Evolutionary conservation across 1,140 invertebrate species (phyloP), one percentile per base, ranked within the genome.

Genomic region (Atopsyche davidsoni): DNA sequence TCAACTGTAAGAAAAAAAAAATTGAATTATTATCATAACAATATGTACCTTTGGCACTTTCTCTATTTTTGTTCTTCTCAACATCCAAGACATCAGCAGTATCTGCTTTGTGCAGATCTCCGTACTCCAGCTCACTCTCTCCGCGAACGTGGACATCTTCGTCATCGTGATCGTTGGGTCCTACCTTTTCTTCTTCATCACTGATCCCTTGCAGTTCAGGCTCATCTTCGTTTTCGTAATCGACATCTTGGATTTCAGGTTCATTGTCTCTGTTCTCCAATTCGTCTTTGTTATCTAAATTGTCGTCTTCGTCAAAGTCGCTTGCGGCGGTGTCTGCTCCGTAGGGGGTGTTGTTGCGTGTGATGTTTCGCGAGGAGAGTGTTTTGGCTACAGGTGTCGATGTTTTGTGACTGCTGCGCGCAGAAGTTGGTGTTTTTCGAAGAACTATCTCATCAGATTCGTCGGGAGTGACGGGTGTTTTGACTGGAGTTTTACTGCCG

Each of bases 61-160:
- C 25, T 28, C 13, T 46, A 16, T 24, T 23, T 41, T 57, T 51
- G 46, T 50, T 35, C 62, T 66, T 66, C 55, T 63, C 65, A 43
- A 65, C 68, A 45, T 69, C 61, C 55, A 65, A 59, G 36, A 58
- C 56, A 58, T 70, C 65, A 47, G 61, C 62, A 28, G 64, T 61
- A 28, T 64, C 64, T 59, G 63, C 64, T 49, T 64, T 62, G 51
- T 64, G 62, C 18, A 59, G 62, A 43, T 69, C 69, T 60, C 63
- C 68, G 51, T 73, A 64, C 58, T 72, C 71, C 35, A 66, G 65
- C 32, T 67, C 56, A 53, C 60, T 63, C 49, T 68, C 66, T 59
- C 66, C 65, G 51, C 64, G 66, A 28, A 70, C 65, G 62, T 67
- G 64, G 41, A 72, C 63, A 47, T 72, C 68, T 55, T 73, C 68